A percentile compares a stretch with the other conserved stretches of the same genome.
These are phyloP conservation scores for Cyprichromis sp. DNA, from an alignment of 2,113 vertebrate species.

Conservation along the genomic window DNA sequence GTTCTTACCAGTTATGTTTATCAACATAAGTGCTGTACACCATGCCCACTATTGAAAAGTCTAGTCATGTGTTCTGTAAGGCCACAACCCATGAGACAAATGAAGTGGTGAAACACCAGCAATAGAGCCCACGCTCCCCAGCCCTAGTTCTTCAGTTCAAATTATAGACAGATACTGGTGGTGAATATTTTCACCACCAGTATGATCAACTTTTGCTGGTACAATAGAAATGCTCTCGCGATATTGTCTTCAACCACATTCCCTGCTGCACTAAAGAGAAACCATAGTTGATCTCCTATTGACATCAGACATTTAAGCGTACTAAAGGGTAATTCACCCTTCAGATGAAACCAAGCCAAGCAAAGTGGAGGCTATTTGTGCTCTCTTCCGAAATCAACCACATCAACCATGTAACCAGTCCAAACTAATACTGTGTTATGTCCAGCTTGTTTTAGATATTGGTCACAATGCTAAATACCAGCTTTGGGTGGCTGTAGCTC, in stretches of 20 bases:
- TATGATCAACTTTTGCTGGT: not conserved
- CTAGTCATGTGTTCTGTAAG: not conserved
- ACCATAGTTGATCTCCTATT: not conserved
- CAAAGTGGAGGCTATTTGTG: not conserved
- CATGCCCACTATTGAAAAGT: not conserved
- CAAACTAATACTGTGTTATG: not conserved
- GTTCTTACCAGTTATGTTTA: not conserved
- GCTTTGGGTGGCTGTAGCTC: not conserved
- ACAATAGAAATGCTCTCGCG: not conserved
- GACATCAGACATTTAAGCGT: not conserved
- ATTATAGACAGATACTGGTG: not conserved
- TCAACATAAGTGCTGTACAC: not conserved
- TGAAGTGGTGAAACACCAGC: not conserved
- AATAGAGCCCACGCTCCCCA: not conserved
- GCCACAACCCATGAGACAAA: not conserved
- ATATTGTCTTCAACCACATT: not conserved
- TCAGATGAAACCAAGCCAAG: not conserved
- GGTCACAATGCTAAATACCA: not conserved
- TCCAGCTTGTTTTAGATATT: not conserved
- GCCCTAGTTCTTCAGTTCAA: not conserved
- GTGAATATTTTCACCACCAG: not conserved
- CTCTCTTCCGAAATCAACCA: not conserved
- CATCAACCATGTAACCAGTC: not conserved
- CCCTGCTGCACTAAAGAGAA: not conserved
- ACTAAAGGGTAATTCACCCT: not conserved